phyloP scores from a whole-genome alignment of 2,888 invertebrate species.

The Uloborus plumipes region DNA sequence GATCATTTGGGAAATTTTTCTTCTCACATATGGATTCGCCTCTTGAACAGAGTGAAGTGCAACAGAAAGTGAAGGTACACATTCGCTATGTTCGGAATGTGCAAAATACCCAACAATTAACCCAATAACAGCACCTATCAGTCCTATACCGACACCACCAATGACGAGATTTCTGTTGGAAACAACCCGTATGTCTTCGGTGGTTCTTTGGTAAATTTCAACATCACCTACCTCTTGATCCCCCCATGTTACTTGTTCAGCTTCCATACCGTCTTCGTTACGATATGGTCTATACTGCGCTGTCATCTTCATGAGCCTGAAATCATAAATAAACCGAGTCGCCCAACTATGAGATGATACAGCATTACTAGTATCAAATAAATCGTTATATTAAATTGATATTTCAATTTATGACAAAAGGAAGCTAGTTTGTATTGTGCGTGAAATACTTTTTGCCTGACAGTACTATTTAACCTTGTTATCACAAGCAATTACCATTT shows the following conservation, averaged over 20 bases:
- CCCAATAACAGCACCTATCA: constrained; percentile 65
- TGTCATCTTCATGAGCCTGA: constrained; percentile 58
- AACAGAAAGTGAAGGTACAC: constrained; percentile 64
- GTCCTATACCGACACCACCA: constrained; percentile 60
- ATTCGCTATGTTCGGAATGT: constrained; percentile 65
- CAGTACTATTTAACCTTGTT: too few relatives aligned
- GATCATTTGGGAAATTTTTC: constrained; percentile 62
- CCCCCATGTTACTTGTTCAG: constrained; percentile 66
- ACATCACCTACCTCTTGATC: constrained; percentile 66
- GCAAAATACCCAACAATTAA: constrained; percentile 66
- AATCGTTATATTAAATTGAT: too few relatives aligned
- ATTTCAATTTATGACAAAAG: too few relatives aligned
- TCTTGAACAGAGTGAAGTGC: constrained; percentile 65
- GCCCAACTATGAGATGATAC: constrained; percentile 13
- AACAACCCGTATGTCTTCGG: constrained; percentile 59
- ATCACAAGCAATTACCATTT: too few relatives aligned
- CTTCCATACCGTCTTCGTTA: constrained; percentile 66
- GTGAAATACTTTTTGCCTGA: too few relatives aligned
- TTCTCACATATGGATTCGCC: constrained; percentile 66
- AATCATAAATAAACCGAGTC: constrained; percentile 45
- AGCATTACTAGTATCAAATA: constrained; percentile 14
- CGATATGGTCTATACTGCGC: constrained; percentile 66
- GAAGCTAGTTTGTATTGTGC: too few relatives aligned
- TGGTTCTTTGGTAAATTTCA: constrained; percentile 68
- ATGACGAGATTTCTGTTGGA: constrained; percentile 56